phyloP scores from a whole-genome alignment of 2,888 invertebrate species.

The Aromia moschata region DNA sequence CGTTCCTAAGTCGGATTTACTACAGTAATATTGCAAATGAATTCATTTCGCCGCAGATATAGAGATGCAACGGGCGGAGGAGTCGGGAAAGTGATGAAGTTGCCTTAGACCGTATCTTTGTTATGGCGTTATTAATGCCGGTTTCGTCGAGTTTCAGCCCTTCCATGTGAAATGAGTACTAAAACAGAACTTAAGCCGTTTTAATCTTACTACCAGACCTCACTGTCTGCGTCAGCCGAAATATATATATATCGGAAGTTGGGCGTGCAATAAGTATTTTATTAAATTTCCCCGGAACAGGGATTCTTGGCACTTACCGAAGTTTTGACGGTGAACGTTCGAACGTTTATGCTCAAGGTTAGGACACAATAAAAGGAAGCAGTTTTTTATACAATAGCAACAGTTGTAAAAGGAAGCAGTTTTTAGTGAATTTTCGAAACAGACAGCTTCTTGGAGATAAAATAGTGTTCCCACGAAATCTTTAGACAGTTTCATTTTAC shows the following conservation, averaged over 20 bases:
- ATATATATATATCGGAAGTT: constrained; percentile 32
- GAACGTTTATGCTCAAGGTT: no score
- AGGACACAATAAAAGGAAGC: no score
- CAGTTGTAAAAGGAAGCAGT: no score
- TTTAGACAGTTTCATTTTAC: no score
- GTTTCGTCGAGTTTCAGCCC: constrained; percentile 37
- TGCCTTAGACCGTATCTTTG: constrained; percentile 37
- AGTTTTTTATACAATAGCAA: no score
- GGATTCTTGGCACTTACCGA: constrained; percentile 14
- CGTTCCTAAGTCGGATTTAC: constrained; percentile 14
- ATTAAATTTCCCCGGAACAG: constrained; percentile 19
- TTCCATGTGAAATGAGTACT: constrained; percentile 48
- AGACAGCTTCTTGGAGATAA: no score
- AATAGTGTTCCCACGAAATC: no score
- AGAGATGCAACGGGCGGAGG: constrained; percentile 23
- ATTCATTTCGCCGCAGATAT: constrained; percentile 23
- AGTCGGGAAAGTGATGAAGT: constrained; percentile 33
- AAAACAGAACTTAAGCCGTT: constrained; percentile 50
- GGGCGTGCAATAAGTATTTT: constrained; percentile 23
- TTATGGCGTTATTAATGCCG: constrained; percentile 41
- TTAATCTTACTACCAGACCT: constrained; percentile 46
- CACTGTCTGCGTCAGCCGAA: constrained; percentile 43
- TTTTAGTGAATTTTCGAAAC: no score
- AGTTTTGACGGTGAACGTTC: no score
- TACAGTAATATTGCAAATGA: constrained; percentile 18